Evolutionary conservation across 2,113 vertebrate species (phyloP).

Genomic region (Corythornis cristatus): DNA sequence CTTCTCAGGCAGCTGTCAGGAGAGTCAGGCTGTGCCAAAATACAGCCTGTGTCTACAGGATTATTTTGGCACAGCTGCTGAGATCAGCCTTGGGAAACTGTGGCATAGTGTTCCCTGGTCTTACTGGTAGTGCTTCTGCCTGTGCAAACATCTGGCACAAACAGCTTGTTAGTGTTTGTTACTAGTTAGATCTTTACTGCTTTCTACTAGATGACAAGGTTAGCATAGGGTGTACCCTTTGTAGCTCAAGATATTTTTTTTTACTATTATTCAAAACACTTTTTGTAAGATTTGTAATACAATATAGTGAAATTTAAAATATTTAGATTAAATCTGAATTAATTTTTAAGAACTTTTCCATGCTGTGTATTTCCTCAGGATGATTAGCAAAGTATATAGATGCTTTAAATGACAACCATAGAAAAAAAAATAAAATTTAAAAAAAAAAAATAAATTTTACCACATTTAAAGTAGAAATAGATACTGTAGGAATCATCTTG

Average conservation of each 20-base stretch:
- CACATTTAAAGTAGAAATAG: conserved; percentile 8
- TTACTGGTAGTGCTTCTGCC: neutral
- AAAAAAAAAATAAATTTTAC: neutral
- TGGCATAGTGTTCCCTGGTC: neutral
- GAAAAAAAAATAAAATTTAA: too few species aligned
- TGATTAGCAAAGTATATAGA: neutral
- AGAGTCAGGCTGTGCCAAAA: neutral
- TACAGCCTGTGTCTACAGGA: rapidly evolving
- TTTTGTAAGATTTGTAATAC: neutral
- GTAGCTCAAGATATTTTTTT: neutral
- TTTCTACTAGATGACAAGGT: neutral
- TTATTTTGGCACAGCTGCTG: neutral
- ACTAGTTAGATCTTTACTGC: neutral
- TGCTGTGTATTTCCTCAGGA: neutral
- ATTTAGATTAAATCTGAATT: neutral
- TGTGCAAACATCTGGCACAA: neutral
- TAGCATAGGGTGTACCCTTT: neutral
- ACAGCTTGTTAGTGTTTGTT: neutral
- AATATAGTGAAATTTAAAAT: neutral
- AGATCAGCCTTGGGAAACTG: neutral
- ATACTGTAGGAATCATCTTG: neutral
- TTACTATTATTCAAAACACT: neutral
- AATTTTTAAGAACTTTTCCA: neutral
- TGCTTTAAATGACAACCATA: neutral
- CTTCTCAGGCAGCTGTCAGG: neutral